Evolutionary conservation across 2,797 vertebrate genomes (phyloP).

Genomic region (Botia almorhae): DNA sequence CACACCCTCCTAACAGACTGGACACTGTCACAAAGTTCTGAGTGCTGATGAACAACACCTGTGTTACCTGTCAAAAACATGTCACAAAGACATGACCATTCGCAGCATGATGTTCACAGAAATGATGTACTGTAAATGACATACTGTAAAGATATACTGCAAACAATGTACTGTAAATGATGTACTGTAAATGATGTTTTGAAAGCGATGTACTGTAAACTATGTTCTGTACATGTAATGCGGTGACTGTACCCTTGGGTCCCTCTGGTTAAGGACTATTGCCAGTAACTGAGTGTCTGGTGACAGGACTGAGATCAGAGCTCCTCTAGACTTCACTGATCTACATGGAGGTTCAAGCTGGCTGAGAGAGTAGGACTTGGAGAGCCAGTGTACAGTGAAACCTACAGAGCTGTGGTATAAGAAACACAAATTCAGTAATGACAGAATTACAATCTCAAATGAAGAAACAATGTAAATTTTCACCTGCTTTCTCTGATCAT

Average conservation of each 20-base stretch:
- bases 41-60: constrained; percentile 89
- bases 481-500: constrained; percentile 74
- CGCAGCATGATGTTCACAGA: neutral
- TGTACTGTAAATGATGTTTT: neutral
- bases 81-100: constrained; percentile 18
- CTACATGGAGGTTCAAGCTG: constrained; percentile 80
- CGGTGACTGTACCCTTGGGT: constrained; percentile 81
- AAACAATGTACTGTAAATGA: neutral
- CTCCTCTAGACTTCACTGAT: constrained; percentile 88
- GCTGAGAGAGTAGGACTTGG: constrained; percentile 79
- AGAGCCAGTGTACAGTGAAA: constrained; percentile 82
- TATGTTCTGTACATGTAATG: neutral
- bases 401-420: constrained; percentile 73
- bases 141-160: no score
- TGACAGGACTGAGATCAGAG: constrained; percentile 85
- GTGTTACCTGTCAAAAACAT: constrained; percentile 82
- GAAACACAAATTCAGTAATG: neutral
- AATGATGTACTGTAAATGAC: neutral
- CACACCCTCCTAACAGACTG: constrained; percentile 88
- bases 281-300: constrained; percentile 87
- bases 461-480: constrained; percentile 40
- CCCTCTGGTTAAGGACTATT: constrained; percentile 88
- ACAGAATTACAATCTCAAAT: neutral
- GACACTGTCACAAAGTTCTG: constrained; percentile 86
- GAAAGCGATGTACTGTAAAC: neutral